A percentile compares a stretch with the other conserved stretches of the same genome.
phyloP scores from a whole-genome alignment of 2,113 vertebrate genomes.

The Carettochelys insculpta region DNA sequence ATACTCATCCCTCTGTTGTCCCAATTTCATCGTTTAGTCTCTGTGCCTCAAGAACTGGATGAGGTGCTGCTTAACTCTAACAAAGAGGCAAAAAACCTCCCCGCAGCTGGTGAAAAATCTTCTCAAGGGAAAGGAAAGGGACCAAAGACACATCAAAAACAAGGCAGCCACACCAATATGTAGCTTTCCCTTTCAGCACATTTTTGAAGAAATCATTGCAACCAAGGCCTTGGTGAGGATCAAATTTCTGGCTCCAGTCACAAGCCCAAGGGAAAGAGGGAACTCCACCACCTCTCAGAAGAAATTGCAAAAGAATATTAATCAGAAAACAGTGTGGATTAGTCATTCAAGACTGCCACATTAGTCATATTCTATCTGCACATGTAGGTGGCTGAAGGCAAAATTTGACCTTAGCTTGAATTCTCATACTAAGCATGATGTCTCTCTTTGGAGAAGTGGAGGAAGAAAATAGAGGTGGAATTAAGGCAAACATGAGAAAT shows the following conservation, averaged over 20 bases:
- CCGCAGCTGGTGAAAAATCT: fast-evolving
- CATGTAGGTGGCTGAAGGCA: conserved; percentile 68
- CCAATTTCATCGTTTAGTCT: not conserved
- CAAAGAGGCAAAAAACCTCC: not conserved
- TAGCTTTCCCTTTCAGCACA: conserved; percentile 48
- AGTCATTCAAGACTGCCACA: conserved; percentile 49
- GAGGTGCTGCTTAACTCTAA: not conserved
- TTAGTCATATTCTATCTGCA: conserved; percentile 60
- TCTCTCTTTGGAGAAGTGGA: not conserved
- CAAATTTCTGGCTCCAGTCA: conserved; percentile 31
- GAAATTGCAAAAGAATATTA: conserved; percentile 33
- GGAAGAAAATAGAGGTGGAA: not conserved
- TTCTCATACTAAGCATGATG: conserved; percentile 58
- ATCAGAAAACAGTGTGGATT: conserved; percentile 21
- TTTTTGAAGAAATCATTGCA: conserved; percentile 24
- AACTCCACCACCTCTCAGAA: conserved; percentile 54
- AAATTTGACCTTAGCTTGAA: conserved; percentile 68
- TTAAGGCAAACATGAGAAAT: not conserved
- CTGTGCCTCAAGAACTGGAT: not conserved
- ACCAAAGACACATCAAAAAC: conserved; percentile 29
- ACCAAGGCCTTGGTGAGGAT: not conserved
- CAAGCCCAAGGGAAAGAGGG: conserved; percentile 14
- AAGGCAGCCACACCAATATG: not conserved
- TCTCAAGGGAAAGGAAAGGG: not conserved
- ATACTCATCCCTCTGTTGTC: not conserved